Evolutionary conservation across 2,797 vertebrate species (phyloP).

Genomic region (Epinephelus malabaricus): DNA sequence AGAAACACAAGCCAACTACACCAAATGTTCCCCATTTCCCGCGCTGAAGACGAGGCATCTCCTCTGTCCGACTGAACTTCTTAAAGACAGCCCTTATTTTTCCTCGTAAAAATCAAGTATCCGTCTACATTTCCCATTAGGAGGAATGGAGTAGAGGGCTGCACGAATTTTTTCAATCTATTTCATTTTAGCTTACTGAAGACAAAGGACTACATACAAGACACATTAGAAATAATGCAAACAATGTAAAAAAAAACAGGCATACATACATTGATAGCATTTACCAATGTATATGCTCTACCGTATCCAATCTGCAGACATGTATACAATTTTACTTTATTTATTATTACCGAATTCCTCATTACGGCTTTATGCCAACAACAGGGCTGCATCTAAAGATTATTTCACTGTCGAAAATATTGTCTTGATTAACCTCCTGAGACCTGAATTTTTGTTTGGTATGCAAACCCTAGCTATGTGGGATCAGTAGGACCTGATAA

Average conservation of each 20-base stretch:
- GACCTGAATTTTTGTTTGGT: no score
- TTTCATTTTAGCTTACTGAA: background rate
- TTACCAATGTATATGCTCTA: background rate
- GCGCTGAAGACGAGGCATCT: background rate
- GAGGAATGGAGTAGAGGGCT: background rate
- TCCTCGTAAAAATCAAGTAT: background rate
- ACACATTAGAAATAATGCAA: background rate
- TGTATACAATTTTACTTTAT: background rate
- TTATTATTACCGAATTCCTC: background rate
- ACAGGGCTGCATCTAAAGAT: background rate
- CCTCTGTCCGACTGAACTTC: slow-evolving; percentile 13
- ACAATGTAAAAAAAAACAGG: background rate
- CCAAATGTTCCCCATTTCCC: slow-evolving; percentile 40
- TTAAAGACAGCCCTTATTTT: slow-evolving; percentile 27
- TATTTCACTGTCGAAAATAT: no score
- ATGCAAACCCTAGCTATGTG: no score
- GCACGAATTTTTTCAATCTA: background rate
- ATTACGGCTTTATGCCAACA: background rate
- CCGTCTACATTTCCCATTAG: slow-evolving; percentile 1
- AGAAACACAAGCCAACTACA: slow-evolving; percentile 42
- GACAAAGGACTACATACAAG: background rate
- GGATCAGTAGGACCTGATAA: no score
- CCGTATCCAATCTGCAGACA: background rate
- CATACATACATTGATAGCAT: background rate
- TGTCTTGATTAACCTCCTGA: no score